These are phyloP conservation scores for Cremastobaeus sp. DNA, from an alignment of 2,888 invertebrate genomes.

Conservation along the genomic window DNA sequence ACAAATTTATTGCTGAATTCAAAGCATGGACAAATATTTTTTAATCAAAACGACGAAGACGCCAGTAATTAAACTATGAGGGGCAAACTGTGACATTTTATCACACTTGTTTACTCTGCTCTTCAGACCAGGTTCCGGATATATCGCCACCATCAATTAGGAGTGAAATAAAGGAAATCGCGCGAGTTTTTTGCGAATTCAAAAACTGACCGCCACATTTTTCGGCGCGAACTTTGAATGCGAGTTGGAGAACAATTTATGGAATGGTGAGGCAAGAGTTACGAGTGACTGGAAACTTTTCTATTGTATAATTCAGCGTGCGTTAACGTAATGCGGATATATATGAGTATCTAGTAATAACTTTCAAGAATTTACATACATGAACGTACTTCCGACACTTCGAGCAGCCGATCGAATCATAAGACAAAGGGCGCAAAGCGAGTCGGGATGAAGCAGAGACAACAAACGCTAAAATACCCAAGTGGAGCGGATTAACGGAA, in stretches of 20 bases:
- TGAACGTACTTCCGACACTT: conserved; percentile 12
- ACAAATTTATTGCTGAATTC: background rate
- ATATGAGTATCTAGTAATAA: conserved; percentile 36
- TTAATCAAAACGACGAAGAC: too few relatives aligned
- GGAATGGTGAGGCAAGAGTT: conserved; percentile 12
- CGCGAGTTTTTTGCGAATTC: background rate
- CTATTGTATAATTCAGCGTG: conserved; percentile 34
- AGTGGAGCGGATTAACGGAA: conserved; percentile 7
- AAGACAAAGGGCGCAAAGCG: conserved; percentile 31
- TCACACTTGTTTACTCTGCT: too few relatives aligned
- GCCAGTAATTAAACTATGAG: too few relatives aligned
- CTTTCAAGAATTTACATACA: conserved; percentile 34
- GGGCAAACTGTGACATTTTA: too few relatives aligned
- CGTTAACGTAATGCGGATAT: conserved; percentile 38
- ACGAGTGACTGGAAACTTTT: conserved; percentile 25
- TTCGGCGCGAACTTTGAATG: conserved; percentile 13
- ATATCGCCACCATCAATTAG: too few relatives aligned
- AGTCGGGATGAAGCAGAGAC: background rate
- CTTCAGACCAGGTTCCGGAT: too few relatives aligned
- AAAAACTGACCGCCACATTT: conserved; percentile 6
- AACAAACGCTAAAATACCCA: conserved; percentile 14
- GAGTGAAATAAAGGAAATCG: too few relatives aligned
- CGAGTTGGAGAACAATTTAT: conserved; percentile 5
- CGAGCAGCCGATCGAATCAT: conserved; percentile 18
- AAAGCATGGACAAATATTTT: background rate